Evolutionary conservation across 2,888 invertebrate genomes (phyloP).

Genomic region (Carcina quercana): DNA sequence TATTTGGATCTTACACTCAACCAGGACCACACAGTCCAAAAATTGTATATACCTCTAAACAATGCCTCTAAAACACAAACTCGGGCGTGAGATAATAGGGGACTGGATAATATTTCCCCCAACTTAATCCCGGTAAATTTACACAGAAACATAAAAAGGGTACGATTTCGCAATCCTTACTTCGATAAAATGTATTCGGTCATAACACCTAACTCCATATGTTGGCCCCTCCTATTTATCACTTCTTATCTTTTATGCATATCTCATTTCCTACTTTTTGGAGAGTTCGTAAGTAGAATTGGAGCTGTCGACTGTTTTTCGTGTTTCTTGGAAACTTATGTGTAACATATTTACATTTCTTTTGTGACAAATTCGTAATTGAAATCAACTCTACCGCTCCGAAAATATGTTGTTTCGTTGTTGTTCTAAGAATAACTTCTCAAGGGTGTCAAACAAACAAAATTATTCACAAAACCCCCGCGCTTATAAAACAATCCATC

Average conservation of each 20-base stretch:
- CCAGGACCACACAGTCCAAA: too few species aligned
- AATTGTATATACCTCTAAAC: too few species aligned
- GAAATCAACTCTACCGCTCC: too few species aligned
- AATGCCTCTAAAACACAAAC: too few species aligned
- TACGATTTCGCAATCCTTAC: constrained; percentile 18
- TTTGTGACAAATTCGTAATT: too few species aligned
- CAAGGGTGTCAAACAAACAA: not conserved
- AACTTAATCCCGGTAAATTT: constrained; percentile 24
- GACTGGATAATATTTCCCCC: constrained; percentile 25
- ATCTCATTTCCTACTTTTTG: constrained; percentile 29
- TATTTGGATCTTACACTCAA: too few species aligned
- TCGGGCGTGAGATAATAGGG: constrained; percentile 19
- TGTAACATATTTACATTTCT: not conserved
- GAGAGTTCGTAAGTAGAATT: constrained; percentile 6
- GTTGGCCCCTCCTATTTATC: constrained; percentile 22
- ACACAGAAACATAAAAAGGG: constrained; percentile 17
- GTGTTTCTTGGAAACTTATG: not conserved
- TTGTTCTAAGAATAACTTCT: not conserved
- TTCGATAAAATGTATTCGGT: constrained; percentile 28
- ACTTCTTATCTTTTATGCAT: constrained; percentile 36
- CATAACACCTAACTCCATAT: constrained; percentile 19
- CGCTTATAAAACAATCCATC: too few species aligned
- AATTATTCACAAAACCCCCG: too few species aligned
- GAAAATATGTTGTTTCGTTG: not conserved
- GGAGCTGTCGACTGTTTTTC: not conserved